phyloP scores from a whole-genome alignment of 2,797 vertebrate species.

The Lacerta bilineata region DNA sequence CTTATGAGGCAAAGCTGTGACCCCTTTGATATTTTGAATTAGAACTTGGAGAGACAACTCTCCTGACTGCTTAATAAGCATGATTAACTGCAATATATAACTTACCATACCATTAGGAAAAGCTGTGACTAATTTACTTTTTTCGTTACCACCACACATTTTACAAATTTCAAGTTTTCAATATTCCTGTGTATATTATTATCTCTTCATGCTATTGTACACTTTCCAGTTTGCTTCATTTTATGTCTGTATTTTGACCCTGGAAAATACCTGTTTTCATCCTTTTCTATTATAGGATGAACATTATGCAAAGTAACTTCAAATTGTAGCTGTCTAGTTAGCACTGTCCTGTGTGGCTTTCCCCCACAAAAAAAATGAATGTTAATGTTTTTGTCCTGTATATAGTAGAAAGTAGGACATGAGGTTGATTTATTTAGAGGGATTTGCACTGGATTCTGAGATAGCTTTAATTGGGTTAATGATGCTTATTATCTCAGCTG shows the following conservation, averaged over 20 bases:
- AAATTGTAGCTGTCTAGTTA: not conserved
- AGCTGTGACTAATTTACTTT: not conserved
- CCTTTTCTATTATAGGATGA: not conserved
- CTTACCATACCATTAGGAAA: not conserved
- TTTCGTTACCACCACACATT: not conserved
- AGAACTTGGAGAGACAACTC: not conserved
- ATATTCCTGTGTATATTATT: not conserved
- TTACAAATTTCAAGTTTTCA: not conserved
- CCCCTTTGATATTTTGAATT: conserved; percentile 16
- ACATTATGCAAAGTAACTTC: not conserved
- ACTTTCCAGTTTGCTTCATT: not conserved
- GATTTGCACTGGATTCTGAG: conserved; percentile 37
- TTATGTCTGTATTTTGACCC: not conserved
- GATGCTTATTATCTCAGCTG: not conserved
- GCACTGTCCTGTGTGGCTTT: accelerated
- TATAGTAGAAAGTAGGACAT: conserved; percentile 18
- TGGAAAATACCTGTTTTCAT: not conserved
- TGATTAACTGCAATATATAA: not conserved
- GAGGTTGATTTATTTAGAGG: conserved; percentile 33
- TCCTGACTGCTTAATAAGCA: not conserved
- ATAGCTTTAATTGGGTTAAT: conserved; percentile 24
- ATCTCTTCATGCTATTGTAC: not conserved
- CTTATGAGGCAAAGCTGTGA: not conserved
- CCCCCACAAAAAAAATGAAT: accelerated
- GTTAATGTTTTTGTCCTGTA: not conserved